phyloP scores from a whole-genome alignment of 2,888 invertebrate genomes.

The Brenthis daphne region DNA sequence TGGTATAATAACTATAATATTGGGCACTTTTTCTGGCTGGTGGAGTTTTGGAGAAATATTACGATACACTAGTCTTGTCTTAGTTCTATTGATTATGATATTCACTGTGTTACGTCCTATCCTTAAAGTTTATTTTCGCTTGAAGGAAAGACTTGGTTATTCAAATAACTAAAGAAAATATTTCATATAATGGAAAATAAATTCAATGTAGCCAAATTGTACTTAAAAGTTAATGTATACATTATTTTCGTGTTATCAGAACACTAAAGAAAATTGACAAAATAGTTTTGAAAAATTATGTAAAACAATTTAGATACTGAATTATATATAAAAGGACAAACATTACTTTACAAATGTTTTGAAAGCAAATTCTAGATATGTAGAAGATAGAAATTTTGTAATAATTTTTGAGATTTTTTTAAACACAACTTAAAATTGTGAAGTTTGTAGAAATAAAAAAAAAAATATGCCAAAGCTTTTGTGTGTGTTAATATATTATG shows the following conservation, averaged over 20 bases:
- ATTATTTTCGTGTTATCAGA: not conserved
- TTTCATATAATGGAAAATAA: not conserved
- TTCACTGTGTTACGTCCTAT: conserved; percentile 70
- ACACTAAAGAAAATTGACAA: not conserved
- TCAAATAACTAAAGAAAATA: conserved; percentile 51
- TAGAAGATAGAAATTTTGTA: no score
- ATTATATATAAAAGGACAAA: no score
- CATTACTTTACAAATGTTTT: no score
- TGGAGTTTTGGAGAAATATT: conserved; percentile 67
- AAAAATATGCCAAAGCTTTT: no score
- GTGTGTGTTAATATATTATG: no score
- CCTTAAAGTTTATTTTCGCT: conserved; percentile 73
- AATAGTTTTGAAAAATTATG: no score
- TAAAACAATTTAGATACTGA: no score
- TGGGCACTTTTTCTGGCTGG: conserved; percentile 70
- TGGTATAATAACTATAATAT: conserved; percentile 66
- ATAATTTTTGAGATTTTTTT: no score
- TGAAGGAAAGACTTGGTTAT: conserved; percentile 71
- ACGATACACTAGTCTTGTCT: conserved; percentile 58
- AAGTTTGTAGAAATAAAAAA: no score
- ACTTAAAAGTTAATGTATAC: not conserved
- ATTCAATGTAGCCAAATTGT: not conserved
- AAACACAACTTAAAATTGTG: no score
- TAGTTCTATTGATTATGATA: conserved; percentile 64
- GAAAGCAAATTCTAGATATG: no score